Evolutionary conservation across 2,797 vertebrate genomes (phyloP), one percentile per base, ranked within the genome.

Genomic region (Danio albolineatus): DNA sequence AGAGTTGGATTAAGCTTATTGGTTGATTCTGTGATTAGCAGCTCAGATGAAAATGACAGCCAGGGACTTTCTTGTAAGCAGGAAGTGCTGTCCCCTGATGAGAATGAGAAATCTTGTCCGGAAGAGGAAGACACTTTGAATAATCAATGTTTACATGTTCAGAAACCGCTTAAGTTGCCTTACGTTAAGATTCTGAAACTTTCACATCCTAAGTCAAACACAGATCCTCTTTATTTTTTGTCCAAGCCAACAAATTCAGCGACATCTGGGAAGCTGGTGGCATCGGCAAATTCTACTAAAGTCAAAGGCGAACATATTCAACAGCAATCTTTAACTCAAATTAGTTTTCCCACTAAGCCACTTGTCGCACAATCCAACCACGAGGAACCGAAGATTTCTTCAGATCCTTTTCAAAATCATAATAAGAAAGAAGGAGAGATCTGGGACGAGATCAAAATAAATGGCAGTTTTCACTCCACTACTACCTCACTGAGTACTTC

Each of bases 101-200:
- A 36, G 36, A 38, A 62, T 48, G 6, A 12, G 39, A 10, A 44
- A 38, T 41, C n/a, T 21, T 48, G 28, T 46, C 21, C 48, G 49
- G 44, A 48, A 48, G 54, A 28, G 51, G 65, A 53, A 60, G 16
- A 16, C 38, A 39, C n/a, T 21, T 28, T 57, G 9, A 77, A 19
- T 46, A 7, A 44, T 64, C 76, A 54, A n/a, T 59, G 46, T 79
- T 83, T 81, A 74, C 73, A 59, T 36, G 56, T 38, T 67, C 38
- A 28, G 60, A 36, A 48, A 59, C 76, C 81, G 13, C 28, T 72
- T 13, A 13, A 49, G 76, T 51, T 85, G 59, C 84, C 85, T 66
- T 84, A 76, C 39, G 54, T 80, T 16, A 74, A 79, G 19, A n/a
- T 84, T 65, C 36, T 75, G 39, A 51, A 21, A 72, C 66, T 46